Evolutionary conservation across 2,888 invertebrate genomes (phyloP).

Genomic region (Allolobophora icterica): DNA sequence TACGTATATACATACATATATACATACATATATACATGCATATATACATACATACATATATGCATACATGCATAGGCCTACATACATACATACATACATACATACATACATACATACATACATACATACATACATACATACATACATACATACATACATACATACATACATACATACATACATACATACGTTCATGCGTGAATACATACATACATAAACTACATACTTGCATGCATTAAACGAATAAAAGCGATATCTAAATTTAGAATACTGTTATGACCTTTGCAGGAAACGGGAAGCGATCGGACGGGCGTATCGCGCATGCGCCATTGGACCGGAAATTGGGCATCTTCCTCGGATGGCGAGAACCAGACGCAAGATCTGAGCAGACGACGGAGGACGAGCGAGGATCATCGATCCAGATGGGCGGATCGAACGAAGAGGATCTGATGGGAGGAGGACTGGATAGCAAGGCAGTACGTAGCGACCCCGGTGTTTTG

Average conservation of each 20-base stretch:
- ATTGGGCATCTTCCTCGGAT: not conserved
- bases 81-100: too few species aligned
- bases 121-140: not conserved
- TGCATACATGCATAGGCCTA: too few species aligned
- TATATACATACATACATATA: too few species aligned
- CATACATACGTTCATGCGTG: not conserved
- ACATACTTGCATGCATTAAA: not conserved
- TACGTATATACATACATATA: too few species aligned
- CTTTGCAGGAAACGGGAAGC: not conserved
- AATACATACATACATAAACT: not conserved
- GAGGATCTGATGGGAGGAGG: not conserved
- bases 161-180: too few species aligned
- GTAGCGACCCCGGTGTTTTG: not conserved
- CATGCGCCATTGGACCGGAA: not conserved
- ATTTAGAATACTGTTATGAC: not conserved
- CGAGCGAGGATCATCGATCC: not conserved
- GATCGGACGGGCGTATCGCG: not conserved
- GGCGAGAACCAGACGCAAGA: not conserved
- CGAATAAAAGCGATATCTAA: not conserved
- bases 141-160: too few species aligned
- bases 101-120: not conserved
- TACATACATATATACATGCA: too few species aligned
- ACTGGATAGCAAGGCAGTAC: not conserved
- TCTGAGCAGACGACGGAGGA: not conserved
- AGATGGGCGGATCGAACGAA: not conserved